Percentiles rank a stretch among this genome's conserved stretches.
Conservation (phyloP, 2,797 vertebrate species). For the Eulemur albifrons region DNA sequence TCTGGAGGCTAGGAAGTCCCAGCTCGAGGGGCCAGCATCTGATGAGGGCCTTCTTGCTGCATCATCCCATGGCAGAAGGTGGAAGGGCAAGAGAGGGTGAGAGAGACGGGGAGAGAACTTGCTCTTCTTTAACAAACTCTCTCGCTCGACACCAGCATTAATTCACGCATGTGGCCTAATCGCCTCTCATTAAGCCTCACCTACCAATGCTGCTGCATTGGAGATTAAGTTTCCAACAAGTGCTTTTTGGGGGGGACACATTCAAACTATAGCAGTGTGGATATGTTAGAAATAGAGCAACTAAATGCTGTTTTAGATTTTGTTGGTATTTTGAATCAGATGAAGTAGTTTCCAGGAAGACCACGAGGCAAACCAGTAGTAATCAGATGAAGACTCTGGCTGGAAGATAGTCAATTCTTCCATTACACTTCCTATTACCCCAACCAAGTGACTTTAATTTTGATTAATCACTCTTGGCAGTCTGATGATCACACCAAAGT, state of each 20-base stretch:
- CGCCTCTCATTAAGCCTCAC: fast-evolving
- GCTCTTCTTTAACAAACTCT: background rate
- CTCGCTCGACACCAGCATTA: background rate
- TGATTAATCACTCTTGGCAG: background rate
- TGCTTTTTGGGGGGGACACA: background rate
- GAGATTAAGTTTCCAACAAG: background rate
- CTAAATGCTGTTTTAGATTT: background rate
- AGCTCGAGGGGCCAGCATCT: background rate
- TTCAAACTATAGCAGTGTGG: background rate
- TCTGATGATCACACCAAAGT: background rate
- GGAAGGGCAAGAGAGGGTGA: background rate
- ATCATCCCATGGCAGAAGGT: background rate
- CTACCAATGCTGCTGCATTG: background rate
- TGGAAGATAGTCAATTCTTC: background rate
- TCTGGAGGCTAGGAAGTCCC: background rate
- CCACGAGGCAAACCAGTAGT: background rate
- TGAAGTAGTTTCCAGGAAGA: background rate
- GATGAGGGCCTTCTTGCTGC: background rate
- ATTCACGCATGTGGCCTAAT: background rate
- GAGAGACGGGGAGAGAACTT: background rate
- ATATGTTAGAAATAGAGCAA: background rate
- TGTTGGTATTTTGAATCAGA: background rate
- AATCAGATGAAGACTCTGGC: background rate
- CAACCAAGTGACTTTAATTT: background rate
- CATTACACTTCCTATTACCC: background rate